Evolutionary conservation across 2,888 invertebrate genomes (phyloP), one percentile per base, ranked within the genome.

Genomic region (Monochamus alternatus): DNA sequence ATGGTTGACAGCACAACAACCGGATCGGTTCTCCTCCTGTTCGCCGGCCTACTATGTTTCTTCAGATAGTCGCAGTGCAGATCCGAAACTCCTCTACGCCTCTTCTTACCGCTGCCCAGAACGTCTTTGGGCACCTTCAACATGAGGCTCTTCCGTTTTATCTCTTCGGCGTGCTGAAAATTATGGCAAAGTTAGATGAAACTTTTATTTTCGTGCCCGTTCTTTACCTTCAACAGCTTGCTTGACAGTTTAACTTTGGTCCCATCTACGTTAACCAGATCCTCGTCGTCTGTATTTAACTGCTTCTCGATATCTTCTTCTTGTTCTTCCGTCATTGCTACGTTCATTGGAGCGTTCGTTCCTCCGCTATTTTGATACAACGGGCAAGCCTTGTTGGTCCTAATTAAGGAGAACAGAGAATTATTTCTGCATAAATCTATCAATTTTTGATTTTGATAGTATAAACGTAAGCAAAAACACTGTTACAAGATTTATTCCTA

Each of bases 381-480:
- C 0, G 98, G 99, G 89, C 99, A 99, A 10, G 98, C 97, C 88
- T 98, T 98, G 90, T 99, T 99, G 0, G 99, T 99, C 72, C 98
- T 87, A 84, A 67, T 77, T 3, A 14, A 55, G 14, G 5, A 14
- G 3, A n/a, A 55, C n/a, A 55, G 14, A 14, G 51, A 38, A 5
- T 38, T 38, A 38, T 7, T 5, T 38, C 38, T 7, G 38, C 1
- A 32, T 22, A 62, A 43, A 55, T 60, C 5, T n/a, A 47, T 22
- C 5, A 67, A 67, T 14, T 12, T 64, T 5, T n/a, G 22, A 5
- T 7, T 22, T 38, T 32, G 12, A 64, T 3, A 8, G 5, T 38
- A 5, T 38, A n/a, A 63, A 63, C 7, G 32, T 10, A 38, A 10
- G 31, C 38, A 22, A 7, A 30, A 22, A 22, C 1, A 22, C 22